phyloP scores from a whole-genome alignment of 2,113 vertebrate species.

The Epinephelus fuscoguttatus region DNA sequence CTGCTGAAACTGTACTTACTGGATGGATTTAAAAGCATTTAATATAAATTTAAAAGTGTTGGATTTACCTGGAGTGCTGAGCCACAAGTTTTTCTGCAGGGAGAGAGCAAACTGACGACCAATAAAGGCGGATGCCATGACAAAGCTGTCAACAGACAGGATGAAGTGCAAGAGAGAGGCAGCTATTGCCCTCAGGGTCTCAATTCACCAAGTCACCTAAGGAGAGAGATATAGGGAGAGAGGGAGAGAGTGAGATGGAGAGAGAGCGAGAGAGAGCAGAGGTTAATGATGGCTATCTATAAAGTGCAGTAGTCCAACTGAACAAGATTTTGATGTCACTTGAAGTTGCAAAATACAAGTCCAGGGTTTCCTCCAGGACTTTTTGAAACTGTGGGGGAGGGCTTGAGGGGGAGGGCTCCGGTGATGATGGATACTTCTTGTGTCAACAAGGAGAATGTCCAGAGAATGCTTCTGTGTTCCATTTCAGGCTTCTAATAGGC shows the following conservation, averaged over 20 bases:
- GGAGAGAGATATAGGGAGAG: background rate
- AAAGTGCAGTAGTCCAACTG: no score
- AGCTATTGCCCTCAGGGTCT: constrained; percentile 32
- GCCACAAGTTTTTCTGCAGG: constrained; percentile 84
- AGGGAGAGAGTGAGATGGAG: background rate
- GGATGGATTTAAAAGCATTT: background rate
- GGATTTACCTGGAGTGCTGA: constrained; percentile 81
- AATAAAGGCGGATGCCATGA: constrained; percentile 90
- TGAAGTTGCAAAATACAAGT: background rate
- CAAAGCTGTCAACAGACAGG: background rate
- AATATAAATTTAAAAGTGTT: background rate
- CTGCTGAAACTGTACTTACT: background rate
- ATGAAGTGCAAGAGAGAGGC: constrained; percentile 23
- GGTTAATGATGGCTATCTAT: no score
- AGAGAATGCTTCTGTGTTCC: no score
- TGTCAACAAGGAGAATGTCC: no score
- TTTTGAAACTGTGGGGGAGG: no score
- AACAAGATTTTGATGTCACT: background rate
- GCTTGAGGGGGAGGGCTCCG: no score
- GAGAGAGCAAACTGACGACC: constrained; percentile 83
- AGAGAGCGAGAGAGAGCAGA: background rate
- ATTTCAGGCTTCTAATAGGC: background rate
- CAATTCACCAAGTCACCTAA: constrained; percentile 64
- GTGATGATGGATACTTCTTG: no score
- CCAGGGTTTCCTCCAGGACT: no score